Evolutionary conservation across 2,113 vertebrate species (phyloP), one percentile per base, ranked within the genome.

Genomic region (Laterallus jamaicensis): DNA sequence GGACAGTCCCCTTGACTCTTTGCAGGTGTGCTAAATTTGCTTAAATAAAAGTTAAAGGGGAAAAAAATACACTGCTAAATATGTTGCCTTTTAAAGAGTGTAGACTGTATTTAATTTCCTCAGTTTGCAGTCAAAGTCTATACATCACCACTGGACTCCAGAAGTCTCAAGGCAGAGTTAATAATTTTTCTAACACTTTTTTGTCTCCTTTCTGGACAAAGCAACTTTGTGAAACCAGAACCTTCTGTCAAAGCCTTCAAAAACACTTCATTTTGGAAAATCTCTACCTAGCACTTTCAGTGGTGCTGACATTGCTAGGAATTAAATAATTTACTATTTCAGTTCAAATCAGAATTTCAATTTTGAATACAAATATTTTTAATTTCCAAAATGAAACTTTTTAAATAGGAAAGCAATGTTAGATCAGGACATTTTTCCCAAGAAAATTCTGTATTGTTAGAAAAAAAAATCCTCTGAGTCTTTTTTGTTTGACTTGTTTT

Each of bases 251-350:
- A 84, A 92, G 12, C 44, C 91, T 92, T 82, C 70, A 89, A 15
- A 54, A 50, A 31, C 60, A 79, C 52, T 86, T 92, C 52, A 63
- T 95, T 96, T 91, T 69, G 68, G 82, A 96, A 95, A 93, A 93
- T 58, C 14, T 93, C 35, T 76, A 7, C 44, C 56, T 84, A 11
- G 1, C 35, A 37, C n/a, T 84, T 92, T 82, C 54, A 66, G 8
- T 37, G 31, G 63, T 79, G 44, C 17, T 91, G 70, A 87, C 58
- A 66, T 59, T 81, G 26, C 42, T 1, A 7, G 62, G 58, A 91
- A 39, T 54, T 21, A 67, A 93, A 90, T 62, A 68, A 70, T 86
- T 75, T 67, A 81, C 21, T 68, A 75, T 79, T 87, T 82, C 8
- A 42, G 75, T 91, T 82, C 39, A 91, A 89, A 93, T 81, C 35